Conservation (phyloP, 1,140 invertebrate genomes). For the Planococcus citri region DNA sequence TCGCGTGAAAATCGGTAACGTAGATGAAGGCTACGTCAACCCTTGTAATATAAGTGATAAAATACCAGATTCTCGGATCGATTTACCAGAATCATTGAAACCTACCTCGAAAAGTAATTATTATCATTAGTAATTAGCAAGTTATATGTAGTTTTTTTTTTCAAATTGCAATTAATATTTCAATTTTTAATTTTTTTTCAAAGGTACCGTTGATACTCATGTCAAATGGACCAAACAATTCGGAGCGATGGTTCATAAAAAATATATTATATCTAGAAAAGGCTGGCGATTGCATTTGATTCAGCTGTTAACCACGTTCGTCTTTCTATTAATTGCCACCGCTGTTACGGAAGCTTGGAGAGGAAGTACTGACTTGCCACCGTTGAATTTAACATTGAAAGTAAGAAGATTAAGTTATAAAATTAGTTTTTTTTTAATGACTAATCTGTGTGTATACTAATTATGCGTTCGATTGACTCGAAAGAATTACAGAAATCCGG, state of each 20-base stretch:
- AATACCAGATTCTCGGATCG: neutral
- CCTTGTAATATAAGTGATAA: neutral
- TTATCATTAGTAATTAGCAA: too few relatives aligned
- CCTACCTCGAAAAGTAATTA: neutral
- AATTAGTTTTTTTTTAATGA: constrained; percentile 34
- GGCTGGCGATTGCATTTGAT: constrained; percentile 42
- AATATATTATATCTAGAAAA: constrained; percentile 40
- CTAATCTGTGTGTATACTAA: constrained; percentile 26
- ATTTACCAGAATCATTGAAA: neutral
- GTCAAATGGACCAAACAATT: constrained; percentile 42
- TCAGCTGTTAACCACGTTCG: constrained; percentile 44
- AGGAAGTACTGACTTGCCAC: constrained; percentile 25
- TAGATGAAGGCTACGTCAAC: neutral
- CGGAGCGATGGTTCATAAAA: constrained; percentile 48
- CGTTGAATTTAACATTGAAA: neutral
- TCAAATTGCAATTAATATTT: too few relatives aligned
- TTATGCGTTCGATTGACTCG: too few relatives aligned
- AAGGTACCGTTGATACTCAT: constrained; percentile 31
- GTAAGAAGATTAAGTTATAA: constrained; percentile 15
- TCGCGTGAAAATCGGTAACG: neutral
- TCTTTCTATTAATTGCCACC: constrained; percentile 46
- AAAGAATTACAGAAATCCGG: neutral
- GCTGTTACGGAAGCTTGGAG: constrained; percentile 36
- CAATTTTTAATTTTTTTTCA: constrained; percentile 15
- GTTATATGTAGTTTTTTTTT: too few relatives aligned